phyloP scores from a whole-genome alignment of 2,113 vertebrate genomes.

The Cromileptes altivelis region DNA sequence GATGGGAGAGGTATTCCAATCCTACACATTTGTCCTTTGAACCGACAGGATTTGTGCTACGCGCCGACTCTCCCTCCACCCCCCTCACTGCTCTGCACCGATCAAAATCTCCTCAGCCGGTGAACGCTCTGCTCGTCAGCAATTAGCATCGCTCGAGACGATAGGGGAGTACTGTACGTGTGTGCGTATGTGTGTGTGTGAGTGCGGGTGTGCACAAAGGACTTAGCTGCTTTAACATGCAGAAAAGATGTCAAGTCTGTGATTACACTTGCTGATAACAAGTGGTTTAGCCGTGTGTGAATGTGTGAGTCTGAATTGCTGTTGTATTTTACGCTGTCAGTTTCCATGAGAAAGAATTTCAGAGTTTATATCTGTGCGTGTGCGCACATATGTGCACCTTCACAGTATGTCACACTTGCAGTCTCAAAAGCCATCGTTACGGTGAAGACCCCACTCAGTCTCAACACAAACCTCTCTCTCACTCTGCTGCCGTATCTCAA shows the following conservation, averaged over 20 bases:
- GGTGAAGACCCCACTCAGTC: constrained; percentile 10
- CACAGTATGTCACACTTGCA: constrained; percentile 10
- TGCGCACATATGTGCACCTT: background rate
- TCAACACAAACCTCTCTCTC: constrained; percentile 28
- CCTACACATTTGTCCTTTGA: constrained; percentile 74
- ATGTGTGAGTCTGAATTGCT: constrained; percentile 48
- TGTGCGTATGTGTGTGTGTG: constrained; percentile 11
- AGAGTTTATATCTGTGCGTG: background rate
- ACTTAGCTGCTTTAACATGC: constrained; percentile 77
- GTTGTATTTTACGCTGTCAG: constrained; percentile 28
- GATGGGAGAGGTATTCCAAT: constrained; percentile 58
- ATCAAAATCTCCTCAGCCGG: constrained; percentile 74
- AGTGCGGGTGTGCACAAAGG: constrained; percentile 55
- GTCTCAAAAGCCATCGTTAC: constrained; percentile 5
- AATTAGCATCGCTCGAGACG: constrained; percentile 64
- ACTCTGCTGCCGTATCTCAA: constrained; percentile 2
- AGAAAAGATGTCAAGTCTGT: constrained; percentile 81
- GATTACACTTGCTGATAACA: constrained; percentile 76
- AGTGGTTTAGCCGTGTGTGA: constrained; percentile 53
- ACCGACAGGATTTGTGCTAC: constrained; percentile 59
- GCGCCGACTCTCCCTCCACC: background rate
- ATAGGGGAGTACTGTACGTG: constrained; percentile 23
- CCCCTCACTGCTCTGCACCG: constrained; percentile 20
- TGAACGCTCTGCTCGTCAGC: constrained; percentile 69
- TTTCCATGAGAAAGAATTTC: constrained; percentile 17